Conservation (phyloP, 2,797 vertebrate genomes). For the Atherinosoma microstoma region DNA sequence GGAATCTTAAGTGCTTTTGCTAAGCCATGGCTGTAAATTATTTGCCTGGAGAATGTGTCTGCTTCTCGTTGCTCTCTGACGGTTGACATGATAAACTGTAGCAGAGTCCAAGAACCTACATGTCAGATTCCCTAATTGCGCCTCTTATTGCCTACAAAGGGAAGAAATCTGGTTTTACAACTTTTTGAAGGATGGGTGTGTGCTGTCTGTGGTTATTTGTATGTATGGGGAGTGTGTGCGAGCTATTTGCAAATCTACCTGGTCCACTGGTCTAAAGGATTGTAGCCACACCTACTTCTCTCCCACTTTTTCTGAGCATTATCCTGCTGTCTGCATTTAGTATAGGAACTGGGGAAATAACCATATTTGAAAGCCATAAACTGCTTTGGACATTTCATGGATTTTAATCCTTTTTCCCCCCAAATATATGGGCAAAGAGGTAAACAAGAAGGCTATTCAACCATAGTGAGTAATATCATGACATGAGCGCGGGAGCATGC, state of each 20-base stretch:
- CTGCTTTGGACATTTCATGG: conserved; percentile 23
- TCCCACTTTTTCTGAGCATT: conserved; percentile 58
- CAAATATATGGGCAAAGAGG: conserved; percentile 1
- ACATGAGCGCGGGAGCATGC: conserved; percentile 35
- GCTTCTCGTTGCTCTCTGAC: conserved; percentile 24
- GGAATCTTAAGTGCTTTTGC: conserved; percentile 67
- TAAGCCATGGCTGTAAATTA: conserved; percentile 65
- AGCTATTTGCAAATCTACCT: conserved; percentile 83
- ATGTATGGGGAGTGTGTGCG: conserved; percentile 28
- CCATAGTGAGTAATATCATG: conserved; percentile 36
- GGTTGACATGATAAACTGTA: conserved; percentile 31
- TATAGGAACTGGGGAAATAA: conserved; percentile 73
- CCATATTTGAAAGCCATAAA: conserved; percentile 19
- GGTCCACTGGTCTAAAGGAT: conserved; percentile 64
- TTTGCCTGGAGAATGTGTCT: conserved; percentile 54
- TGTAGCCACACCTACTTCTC: conserved; percentile 86
- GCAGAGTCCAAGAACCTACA: conserved; percentile 46
- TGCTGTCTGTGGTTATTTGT: conserved; percentile 57
- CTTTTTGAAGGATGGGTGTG: conserved; percentile 71
- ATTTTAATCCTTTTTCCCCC: conserved; percentile 25
- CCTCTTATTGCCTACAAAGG: conserved; percentile 46
- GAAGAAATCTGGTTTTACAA: conserved; percentile 83
- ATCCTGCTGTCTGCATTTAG: conserved; percentile 57
- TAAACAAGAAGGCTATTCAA: conserved; percentile 24
- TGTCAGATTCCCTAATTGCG: conserved; percentile 58